Conservation (phyloP, 2,888 invertebrate genomes). For the Drosophila histrio region DNA sequence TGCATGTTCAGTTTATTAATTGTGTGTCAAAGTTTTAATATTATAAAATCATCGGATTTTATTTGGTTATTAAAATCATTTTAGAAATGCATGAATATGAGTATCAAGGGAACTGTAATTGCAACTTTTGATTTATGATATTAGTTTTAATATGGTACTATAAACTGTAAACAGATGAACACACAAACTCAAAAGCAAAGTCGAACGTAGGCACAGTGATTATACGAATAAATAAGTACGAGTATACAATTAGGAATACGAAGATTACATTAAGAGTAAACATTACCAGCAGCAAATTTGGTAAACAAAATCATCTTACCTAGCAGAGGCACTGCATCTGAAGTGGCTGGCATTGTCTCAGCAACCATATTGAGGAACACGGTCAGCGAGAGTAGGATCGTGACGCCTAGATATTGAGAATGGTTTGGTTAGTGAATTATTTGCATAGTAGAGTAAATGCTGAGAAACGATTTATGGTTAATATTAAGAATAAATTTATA, state of each 20-base stretch:
- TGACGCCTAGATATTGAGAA: conserved; percentile 89
- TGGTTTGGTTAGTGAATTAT: background rate
- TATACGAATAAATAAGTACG: conserved; percentile 16
- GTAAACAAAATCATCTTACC: conserved; percentile 85
- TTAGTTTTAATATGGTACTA: conserved; percentile 23
- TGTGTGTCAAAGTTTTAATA: conserved; percentile 83
- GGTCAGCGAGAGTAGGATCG: conserved; percentile 98
- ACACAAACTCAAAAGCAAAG: conserved; percentile 52
- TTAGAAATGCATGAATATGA: conserved; percentile 74
- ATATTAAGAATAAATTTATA: background rate
- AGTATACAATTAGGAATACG: conserved; percentile 16
- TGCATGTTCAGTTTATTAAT: conserved; percentile 41
- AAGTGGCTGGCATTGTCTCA: conserved; percentile 99
- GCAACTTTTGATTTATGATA: conserved; percentile 45
- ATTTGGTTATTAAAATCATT: conserved; percentile 70
- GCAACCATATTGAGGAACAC: conserved; percentile 99
- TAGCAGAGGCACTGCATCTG: conserved; percentile 95
- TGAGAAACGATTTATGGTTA: background rate
- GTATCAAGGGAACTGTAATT: conserved; percentile 56
- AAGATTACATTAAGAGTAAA: conserved; percentile 45
- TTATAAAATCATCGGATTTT: conserved; percentile 83
- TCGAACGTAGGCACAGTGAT: conserved; percentile 38
- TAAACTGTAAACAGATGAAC: conserved; percentile 40
- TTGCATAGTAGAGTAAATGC: background rate
- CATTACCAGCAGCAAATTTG: conserved; percentile 43